Evolutionary conservation across 2,797 vertebrate genomes (phyloP).

Genomic region (Mionectes olivaceus): DNA sequence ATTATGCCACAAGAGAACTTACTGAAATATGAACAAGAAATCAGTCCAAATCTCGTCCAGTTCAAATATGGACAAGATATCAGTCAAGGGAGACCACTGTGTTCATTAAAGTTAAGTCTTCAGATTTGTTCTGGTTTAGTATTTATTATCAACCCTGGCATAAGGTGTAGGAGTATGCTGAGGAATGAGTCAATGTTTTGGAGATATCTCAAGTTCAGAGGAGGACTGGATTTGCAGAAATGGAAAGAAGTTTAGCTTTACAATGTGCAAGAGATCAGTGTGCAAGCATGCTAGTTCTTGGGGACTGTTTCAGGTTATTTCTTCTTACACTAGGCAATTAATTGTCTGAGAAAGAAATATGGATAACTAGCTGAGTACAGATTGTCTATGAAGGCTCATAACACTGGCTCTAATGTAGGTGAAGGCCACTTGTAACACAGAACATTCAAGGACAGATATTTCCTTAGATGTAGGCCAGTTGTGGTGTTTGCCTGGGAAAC

Average conservation of each 20-base stretch:
- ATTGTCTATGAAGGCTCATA: fast-evolving
- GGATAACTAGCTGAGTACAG: neutral
- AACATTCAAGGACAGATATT: neutral
- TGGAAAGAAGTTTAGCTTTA: neutral
- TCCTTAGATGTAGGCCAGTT: neutral
- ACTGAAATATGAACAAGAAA: neutral
- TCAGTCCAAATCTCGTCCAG: too few relatives aligned
- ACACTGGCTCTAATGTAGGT: fast-evolving
- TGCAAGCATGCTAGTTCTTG: neutral
- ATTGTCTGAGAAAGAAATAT: neutral
- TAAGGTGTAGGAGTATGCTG: neutral
- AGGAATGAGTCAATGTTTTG: neutral
- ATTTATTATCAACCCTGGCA: neutral
- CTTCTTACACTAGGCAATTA: neutral
- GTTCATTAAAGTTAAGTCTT: neutral
- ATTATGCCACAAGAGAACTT: neutral
- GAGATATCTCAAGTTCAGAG: neutral
- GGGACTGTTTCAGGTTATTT: neutral
- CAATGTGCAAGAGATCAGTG: neutral
- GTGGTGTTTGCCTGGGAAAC: neutral
- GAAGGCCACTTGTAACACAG: neutral
- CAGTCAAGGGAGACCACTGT: neutral
- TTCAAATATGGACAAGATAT: neutral
- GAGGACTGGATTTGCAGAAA: neutral
- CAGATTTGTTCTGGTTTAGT: neutral